Evolutionary conservation across 1,140 invertebrate genomes (phyloP), one percentile per base, ranked within the genome.

Genomic region (Acyrthosiphon pisum): DNA sequence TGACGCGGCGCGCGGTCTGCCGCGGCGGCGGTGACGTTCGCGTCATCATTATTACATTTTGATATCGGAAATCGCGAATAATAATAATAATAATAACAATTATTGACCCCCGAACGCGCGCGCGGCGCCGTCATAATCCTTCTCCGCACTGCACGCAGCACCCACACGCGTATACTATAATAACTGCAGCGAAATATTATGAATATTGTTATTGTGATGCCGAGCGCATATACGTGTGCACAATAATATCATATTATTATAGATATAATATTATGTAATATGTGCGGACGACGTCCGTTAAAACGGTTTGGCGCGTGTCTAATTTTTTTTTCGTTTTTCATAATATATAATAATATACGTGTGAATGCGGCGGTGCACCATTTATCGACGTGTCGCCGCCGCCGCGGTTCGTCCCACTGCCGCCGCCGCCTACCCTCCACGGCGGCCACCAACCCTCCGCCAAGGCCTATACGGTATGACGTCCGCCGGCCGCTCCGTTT

Each of bases 351-450:
- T 86, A 26, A 86, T 86, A 86, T 56, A 53, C 87, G 87, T 87
- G 46, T 48, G 86, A 87, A 87, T 48, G 87, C 87, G 48, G 48
- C 87, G 87, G 86, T 56, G 87, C 87, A 37, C 87, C 87, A 37
- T 89, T 89, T 89, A 89, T 89, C 87, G 87, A 89, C 87, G 87
- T 56, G 87, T 89, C 87, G 50, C 87, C 48, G 87, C 87, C 86
- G 84, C 87, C 87, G 35, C 35, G 60, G 60, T 76, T 76, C 86
- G 22, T 35, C 48, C n/a, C 87, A 53, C 35, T 18, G 48, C 50
- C n/a, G 35, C 48, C n/a, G 48, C n/a, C n/a, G n/a, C 46, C 30
- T 8, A 81, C 68, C 11, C n/a, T 81, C 3, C 20, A 14, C 68
- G 11, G 18, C n/a, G 1, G 3, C 68, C 50, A 22, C 18, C 50